Evolutionary conservation across 2,113 vertebrate species (phyloP).

Genomic region (Nesoenas mayeri): DNA sequence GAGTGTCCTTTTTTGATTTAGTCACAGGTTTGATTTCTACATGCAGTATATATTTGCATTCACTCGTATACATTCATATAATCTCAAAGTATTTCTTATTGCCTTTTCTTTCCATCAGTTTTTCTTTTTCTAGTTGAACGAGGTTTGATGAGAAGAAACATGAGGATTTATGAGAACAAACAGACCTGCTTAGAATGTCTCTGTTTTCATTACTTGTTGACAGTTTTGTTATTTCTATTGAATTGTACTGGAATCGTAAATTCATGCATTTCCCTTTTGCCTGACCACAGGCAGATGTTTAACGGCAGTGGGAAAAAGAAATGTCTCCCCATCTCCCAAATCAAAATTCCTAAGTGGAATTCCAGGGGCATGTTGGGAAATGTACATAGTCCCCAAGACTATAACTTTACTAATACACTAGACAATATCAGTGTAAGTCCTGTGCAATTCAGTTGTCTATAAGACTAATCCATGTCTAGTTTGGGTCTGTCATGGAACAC

Average conservation of each 20-base stretch:
- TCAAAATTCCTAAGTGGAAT: background rate
- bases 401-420: background rate
- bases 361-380: background rate
- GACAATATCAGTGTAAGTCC: background rate
- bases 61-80: background rate
- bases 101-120: background rate
- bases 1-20: background rate
- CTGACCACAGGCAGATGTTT: background rate
- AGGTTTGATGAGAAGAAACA: background rate
- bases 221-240: slow-evolving; percentile 16
- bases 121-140: background rate
- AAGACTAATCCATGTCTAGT: background rate
- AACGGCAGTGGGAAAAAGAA: background rate
- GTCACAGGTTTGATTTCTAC: background rate
- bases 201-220: background rate
- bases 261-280: background rate
- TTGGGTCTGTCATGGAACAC: background rate
- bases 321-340: background rate
- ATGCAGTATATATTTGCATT: background rate
- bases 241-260: background rate
- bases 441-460: background rate
- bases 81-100: background rate
- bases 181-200: background rate
- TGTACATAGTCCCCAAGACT: background rate
- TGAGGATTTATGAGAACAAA: background rate